Base-by-base conservation (phyloP, 1,140 invertebrate species). In the Daktulosphaira vitifoliae region DNA sequence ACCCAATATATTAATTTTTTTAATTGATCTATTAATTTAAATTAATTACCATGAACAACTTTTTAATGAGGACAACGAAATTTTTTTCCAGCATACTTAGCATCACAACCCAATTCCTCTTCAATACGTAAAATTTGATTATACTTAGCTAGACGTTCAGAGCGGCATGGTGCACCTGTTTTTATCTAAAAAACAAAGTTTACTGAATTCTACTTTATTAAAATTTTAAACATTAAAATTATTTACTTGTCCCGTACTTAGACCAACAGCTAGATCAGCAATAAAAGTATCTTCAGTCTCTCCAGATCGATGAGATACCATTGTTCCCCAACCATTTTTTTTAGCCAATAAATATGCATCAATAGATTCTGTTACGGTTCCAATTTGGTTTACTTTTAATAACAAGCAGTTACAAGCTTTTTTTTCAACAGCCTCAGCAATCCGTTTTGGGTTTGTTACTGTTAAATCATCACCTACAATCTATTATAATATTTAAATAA, bases 201-300 rank as follows among this genome's bases (percentile, higher is more conserved):
- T n/a, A n/a, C n/a, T n/a, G n/a, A n/a, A n/a, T n/a, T n/a, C n/a
- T n/a, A n/a, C n/a, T n/a, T n/a, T n/a, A n/a, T n/a, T n/a, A n/a
- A n/a, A n/a, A n/a, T n/a, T n/a, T n/a, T n/a, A n/a, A n/a, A n/a
- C n/a, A n/a, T n/a, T n/a, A n/a, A n/a, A n/a, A n/a, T n/a, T n/a
- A n/a, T n/a, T n/a, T 68, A 82, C 80, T 76, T 84, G 95, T 66
- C 96, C 96, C 65, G 96, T 98, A 37, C 90, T 89, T n/a, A 98
- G 79, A 67, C 96, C 96, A 52, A 98, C 96, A 25, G 98, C 96
- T 66, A 99, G 78, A 75, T 99, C 96, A 72, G 94, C 96, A 73
- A 99, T 99, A 78, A 97, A 97, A 0, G 94, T 92, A 74, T 99
- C 96, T 78, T 99, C 96, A 67, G 96, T 99, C 77, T 99, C 96